phyloP scores from a whole-genome alignment of 2,113 vertebrate species.

The Cynoglossus semilaevis region DNA sequence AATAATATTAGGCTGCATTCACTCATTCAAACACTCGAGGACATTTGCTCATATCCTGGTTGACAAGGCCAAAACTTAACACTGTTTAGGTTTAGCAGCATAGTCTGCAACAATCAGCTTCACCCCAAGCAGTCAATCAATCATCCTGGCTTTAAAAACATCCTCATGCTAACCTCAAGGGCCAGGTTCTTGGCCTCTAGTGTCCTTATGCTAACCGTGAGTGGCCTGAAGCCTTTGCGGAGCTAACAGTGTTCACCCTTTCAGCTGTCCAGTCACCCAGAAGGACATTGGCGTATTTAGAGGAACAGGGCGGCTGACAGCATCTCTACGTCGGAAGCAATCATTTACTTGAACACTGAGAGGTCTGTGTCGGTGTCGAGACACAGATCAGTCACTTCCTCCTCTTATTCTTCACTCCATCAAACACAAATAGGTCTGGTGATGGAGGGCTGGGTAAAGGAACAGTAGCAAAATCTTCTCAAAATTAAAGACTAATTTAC shows the following conservation, averaged over 20 bases:
- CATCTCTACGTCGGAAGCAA: conserved; percentile 64
- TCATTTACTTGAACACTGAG: conserved; percentile 65
- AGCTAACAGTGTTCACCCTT: conserved; percentile 68
- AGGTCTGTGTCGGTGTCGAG: conserved; percentile 55
- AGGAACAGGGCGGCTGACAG: conserved; percentile 46
- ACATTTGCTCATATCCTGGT: conserved; percentile 33
- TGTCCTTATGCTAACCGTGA: conserved; percentile 45
- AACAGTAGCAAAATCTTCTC: not conserved
- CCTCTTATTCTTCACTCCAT: conserved; percentile 45
- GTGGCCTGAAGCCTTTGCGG: conserved; percentile 60
- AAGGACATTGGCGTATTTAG: conserved; percentile 61
- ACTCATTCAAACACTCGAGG: conserved; percentile 19
- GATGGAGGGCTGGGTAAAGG: not conserved
- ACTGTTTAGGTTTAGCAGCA: conserved; percentile 22
- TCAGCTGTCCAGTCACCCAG: conserved; percentile 71
- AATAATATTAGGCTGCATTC: not conserved
- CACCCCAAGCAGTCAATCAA: conserved; percentile 42
- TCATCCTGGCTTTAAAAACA: conserved; percentile 43
- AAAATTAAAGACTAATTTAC: not conserved
- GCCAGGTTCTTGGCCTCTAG: conserved; percentile 40
- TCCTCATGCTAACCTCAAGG: conserved; percentile 58
- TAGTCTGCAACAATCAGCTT: conserved; percentile 35
- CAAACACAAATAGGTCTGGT: conserved; percentile 11
- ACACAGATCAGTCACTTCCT: conserved; percentile 43
- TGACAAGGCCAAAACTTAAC: conserved; percentile 57